Evolutionary conservation across 2,888 invertebrate species (phyloP), one percentile per base, ranked within the genome.

Genomic region (Dexiosoma caninum): DNA sequence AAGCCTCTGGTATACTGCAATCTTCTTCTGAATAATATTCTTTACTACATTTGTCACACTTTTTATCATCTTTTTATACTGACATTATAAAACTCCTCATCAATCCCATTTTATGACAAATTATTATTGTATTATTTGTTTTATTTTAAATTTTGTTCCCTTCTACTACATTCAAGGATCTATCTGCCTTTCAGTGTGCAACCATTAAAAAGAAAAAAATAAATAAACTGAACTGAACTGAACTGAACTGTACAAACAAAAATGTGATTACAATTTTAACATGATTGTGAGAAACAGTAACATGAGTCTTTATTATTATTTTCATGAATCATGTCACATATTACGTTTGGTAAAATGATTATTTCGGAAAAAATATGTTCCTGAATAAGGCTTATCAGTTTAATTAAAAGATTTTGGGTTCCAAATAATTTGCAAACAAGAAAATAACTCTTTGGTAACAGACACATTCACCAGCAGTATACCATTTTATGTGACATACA

Each of bases 21-120:
- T 42, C 42, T 16, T 42, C n/a, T 42, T 14, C 6, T 40, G 40
- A 2, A 12, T 1, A n/a, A 14, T 23, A 37, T 40, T 60, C 21
- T 60, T 71, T 42, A 12, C 19, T 37, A 44, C 32, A n/a, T 30
- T 49, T n/a, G 12, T 59, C 51, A 10, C 40, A 23, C 21, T 42
- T 44, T 69, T 62, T 76, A 35, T 30, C 14, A 44, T 21, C 27
- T 42, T 70, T 49, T 57, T 35, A 44, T 32, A 46, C 57, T 57
- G 44, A 40, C 46, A 40, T 72, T 49, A 32, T 40, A 49, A 62
- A 74, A 55, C 40, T 46, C 42, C 69, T 69, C 62, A 64, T 62
- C 67, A 78, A 74, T 67, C 40, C 49, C n/a, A 59, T 67, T 78
- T 74, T 35, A 79, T 69, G 74, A 69, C 72, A 74, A 79, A 74